These are phyloP conservation scores for Homarus gammarus DNA, from an alignment of 2,888 invertebrate species.

Conservation along the genomic window DNA sequence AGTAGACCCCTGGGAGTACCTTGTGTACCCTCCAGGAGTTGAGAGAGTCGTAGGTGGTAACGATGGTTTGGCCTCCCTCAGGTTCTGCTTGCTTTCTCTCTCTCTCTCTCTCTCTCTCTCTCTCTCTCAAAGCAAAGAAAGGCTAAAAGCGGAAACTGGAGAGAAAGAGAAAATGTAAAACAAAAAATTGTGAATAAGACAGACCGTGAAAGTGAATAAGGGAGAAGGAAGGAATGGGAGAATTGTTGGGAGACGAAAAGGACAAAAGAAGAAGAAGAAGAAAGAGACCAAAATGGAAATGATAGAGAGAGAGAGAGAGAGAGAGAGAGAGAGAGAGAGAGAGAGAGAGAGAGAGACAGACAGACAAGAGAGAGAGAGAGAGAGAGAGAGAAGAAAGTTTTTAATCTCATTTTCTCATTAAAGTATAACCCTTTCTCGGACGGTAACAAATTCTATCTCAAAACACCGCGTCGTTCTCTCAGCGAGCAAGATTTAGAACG, in stretches of 20 bases:
- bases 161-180: too few relatives aligned
- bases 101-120: conserved; percentile 29
- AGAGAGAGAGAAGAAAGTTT: background rate
- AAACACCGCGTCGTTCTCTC: too few relatives aligned
- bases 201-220: background rate
- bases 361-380: background rate
- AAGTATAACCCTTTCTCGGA: too few relatives aligned
- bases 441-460: too few relatives aligned
- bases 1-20: too few relatives aligned
- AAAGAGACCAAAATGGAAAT: background rate
- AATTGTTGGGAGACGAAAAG: background rate
- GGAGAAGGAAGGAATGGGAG: background rate
- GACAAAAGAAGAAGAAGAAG: background rate
- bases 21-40: too few relatives aligned
- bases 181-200: too few relatives aligned
- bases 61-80: background rate
- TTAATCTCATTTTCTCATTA: too few relatives aligned
- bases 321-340: background rate
- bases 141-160: too few relatives aligned
- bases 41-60: too few relatives aligned
- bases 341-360: too few relatives aligned
- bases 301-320: background rate
- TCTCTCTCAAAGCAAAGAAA: background rate
- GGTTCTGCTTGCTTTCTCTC: background rate
- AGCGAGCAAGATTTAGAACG: too few relatives aligned